Conservation (phyloP, 2,113 vertebrate genomes). For the Megatriorchis doriae region DNA sequence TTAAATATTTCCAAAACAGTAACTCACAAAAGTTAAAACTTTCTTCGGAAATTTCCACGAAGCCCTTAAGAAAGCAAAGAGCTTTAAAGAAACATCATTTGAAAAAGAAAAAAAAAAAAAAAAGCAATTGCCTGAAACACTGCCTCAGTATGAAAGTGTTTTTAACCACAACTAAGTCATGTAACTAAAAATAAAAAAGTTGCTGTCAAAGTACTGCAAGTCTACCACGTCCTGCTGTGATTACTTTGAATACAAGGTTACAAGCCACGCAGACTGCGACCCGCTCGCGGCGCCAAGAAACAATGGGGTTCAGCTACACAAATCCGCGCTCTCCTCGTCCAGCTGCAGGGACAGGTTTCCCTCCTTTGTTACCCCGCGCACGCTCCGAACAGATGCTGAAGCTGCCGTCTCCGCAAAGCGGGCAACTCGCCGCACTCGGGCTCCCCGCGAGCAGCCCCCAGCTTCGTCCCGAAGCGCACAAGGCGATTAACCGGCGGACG, state of each 20-base stretch:
- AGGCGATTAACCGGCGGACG: accelerated
- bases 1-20: background rate
- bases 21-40: background rate
- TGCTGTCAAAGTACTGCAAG: background rate
- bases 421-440: background rate
- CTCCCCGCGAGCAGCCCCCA: accelerated
- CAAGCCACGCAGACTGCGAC: background rate
- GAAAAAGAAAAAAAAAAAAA: background rate
- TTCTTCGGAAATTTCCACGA: background rate
- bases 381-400: accelerated
- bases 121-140: background rate
- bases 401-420: accelerated
- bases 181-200: background rate
- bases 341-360: background rate
- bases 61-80: background rate
- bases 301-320: accelerated
- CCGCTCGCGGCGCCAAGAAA: background rate
- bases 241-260: background rate
- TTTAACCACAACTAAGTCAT: background rate
- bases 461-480: background rate
- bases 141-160: background rate
- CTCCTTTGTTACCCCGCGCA: accelerated
- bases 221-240: background rate
- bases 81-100: background rate
- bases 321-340: accelerated